A percentile compares a stretch with the other conserved stretches of the same genome.
Conservation (phyloP, 1,140 invertebrate genomes). For the Dendrolimus kikuchii region DNA sequence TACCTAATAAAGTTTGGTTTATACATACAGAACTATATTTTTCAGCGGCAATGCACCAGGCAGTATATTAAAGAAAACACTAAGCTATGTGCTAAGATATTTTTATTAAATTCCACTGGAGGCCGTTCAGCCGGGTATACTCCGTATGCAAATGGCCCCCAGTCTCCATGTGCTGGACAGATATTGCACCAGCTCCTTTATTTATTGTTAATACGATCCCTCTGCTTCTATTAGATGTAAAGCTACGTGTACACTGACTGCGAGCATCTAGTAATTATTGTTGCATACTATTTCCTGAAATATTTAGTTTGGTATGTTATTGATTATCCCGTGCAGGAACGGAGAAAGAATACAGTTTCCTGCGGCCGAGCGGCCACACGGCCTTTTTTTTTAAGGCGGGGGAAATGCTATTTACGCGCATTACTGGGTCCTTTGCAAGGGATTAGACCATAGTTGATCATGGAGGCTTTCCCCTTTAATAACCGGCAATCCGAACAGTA, state of each 20-base stretch:
- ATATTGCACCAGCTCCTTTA: conserved; percentile 51
- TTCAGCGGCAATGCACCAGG: conserved; percentile 5
- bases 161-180: conserved; percentile 43
- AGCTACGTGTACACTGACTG: conserved; percentile 16
- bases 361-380: too few relatives aligned
- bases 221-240: conserved; percentile 25
- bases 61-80: conserved; percentile 35
- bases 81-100: conserved; percentile 44
- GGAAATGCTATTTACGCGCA: too few relatives aligned
- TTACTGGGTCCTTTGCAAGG: too few relatives aligned
- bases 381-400: too few relatives aligned
- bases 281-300: too few relatives aligned
- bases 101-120: conserved; percentile 66
- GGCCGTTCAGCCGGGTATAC: conserved; percentile 46
- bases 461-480: too few relatives aligned
- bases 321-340: too few relatives aligned
- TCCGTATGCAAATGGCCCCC: conserved; percentile 45
- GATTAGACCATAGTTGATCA: too few relatives aligned
- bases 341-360: too few relatives aligned
- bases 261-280: too few relatives aligned
- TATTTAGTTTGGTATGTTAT: too few relatives aligned
- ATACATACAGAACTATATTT: conserved; percentile 9
- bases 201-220: conserved; percentile 44
- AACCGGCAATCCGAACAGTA: too few relatives aligned
- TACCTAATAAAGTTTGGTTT: neutral